These are phyloP conservation scores for Donacobius atricapilla DNA, from an alignment of 2,113 vertebrate genomes.

Conservation along the genomic window DNA sequence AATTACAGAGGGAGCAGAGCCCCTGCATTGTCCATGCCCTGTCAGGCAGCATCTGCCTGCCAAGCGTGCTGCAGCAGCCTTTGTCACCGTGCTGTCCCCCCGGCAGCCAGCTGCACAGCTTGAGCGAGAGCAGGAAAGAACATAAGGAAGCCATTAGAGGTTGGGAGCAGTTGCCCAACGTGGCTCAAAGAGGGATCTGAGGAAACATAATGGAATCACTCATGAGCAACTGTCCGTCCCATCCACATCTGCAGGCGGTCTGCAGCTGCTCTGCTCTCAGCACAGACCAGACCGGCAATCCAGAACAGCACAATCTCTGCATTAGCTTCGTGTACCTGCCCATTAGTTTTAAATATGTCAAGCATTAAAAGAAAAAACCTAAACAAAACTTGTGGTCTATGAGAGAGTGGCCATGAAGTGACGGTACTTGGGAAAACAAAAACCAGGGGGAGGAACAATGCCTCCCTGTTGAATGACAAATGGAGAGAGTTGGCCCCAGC, in stretches of 20 bases:
- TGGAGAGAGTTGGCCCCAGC: not conserved
- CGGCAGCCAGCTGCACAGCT: not conserved
- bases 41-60: not conserved
- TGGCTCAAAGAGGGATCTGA: not conserved
- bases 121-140: not conserved
- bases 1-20: not conserved
- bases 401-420: not conserved
- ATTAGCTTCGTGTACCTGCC: not conserved
- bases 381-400: not conserved
- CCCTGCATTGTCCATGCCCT: not conserved
- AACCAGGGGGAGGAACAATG: not conserved
- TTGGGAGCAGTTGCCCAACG: not conserved
- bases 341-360: not conserved
- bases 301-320: not conserved
- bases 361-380: not conserved
- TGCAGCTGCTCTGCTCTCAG: not conserved
- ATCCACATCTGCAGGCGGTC: not conserved
- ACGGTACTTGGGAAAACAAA: not conserved
- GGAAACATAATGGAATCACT: slow-evolving; percentile 6
- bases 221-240: not conserved
- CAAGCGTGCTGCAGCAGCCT: not conserved
- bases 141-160: slow-evolving; percentile 35
- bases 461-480: not conserved
- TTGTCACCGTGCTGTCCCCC: not conserved
- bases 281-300: not conserved